Evolutionary conservation across 2,797 vertebrate genomes (phyloP), one percentile per base, ranked within the genome.

Genomic region (Cossypha caffra): DNA sequence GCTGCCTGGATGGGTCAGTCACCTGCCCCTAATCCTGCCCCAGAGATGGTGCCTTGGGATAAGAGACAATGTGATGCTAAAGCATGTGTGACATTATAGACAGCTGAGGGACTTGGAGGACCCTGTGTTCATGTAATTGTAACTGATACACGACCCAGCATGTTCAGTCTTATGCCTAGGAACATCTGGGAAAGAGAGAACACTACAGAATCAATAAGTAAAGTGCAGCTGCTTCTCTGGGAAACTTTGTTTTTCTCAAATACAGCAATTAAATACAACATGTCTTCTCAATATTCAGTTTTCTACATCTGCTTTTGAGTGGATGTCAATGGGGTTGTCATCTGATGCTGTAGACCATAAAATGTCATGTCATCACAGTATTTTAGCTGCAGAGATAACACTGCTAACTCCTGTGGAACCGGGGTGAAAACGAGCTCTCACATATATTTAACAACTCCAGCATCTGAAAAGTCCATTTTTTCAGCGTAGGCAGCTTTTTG

Each of bases 401-500:
- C 35, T 78, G 23, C 31, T 77, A 72, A n/a, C 33, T 95, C 61
- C 29, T 72, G 47, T 75, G 52, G 48, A 92, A 81, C 16, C 25
- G 42, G 26, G 26, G 9, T 69, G 88, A 73, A 93, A 91, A 86
- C 17, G 31, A 45, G 40, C 26, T 82, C 29, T 58, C 1, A 1
- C 48, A 88, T 92, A 73, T 59, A 87, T 95, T 87, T 85, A 93
- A 90, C 72, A 86, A 29, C 26, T 77, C 75, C 51, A 92, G 73
- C 76, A 93, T 84, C 55, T 91, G 80, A 94, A 90, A 78, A 94
- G 92, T 88, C 77, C 91, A 19, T 89, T 97, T 98, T 88, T 96
- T 78, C 92, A 95, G 74, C 0, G 61, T 68, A 95, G 71, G 83
- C 77, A 95, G 68, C 87, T 93, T 97, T 97, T 97, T 93, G 97